Evolutionary conservation across 2,113 vertebrate genomes (phyloP).

Genomic region (Melanocharis versteri): DNA sequence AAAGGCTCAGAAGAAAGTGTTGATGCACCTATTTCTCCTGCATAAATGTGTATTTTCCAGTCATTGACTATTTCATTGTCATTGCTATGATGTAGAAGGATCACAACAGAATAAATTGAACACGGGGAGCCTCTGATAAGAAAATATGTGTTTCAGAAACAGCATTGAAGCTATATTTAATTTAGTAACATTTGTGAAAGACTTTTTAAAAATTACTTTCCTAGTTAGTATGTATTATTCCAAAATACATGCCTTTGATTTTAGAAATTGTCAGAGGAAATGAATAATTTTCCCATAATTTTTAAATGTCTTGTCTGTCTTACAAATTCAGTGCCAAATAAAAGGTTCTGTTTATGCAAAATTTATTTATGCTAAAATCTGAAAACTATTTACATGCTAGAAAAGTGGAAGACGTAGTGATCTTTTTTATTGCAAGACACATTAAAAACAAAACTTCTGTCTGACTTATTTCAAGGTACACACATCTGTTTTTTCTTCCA

Average conservation of each 20-base stretch:
- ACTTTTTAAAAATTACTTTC: not conserved
- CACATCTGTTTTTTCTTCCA: not conserved
- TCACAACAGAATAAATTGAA: not conserved
- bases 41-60: not conserved
- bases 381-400: not conserved
- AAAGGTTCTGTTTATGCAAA: conserved; percentile 21
- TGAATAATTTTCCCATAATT: not conserved
- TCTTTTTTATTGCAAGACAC: not conserved
- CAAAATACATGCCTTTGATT: not conserved
- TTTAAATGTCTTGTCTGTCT: conserved; percentile 10
- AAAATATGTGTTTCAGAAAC: not conserved
- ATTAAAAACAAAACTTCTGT: not conserved
- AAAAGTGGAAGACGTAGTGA: not conserved
- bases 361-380: not conserved
- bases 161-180: not conserved
- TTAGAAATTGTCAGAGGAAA: conserved; percentile 37
- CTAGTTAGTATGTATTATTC: conserved; percentile 20
- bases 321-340: not conserved
- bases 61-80: not conserved
- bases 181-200: conserved; percentile 1
- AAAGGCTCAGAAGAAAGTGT: not conserved
- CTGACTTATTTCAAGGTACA: not conserved
- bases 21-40: not conserved
- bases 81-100: not conserved
- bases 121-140: not conserved